These are phyloP conservation scores for Villa cingulata DNA, from an alignment of 2,888 invertebrate species.

Conservation along the genomic window DNA sequence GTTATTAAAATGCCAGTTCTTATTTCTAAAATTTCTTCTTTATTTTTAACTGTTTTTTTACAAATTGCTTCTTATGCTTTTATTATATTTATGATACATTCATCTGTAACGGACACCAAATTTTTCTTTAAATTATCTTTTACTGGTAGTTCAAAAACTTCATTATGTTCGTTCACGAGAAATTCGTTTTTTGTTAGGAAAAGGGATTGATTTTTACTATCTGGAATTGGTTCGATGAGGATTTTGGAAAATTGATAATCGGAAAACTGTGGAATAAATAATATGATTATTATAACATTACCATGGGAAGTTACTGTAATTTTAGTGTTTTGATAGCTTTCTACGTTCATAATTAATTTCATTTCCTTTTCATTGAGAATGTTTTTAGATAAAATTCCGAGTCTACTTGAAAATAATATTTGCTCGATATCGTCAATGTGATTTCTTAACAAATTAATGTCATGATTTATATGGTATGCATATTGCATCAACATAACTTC, in stretches of 20 bases:
- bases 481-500: slow-evolving; percentile 1
- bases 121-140: slow-evolving; percentile 1
- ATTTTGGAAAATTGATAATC: not conserved
- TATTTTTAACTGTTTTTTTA: not conserved
- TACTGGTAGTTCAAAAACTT: not conserved
- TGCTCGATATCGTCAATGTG: slow-evolving; percentile 5
- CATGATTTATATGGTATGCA: not conserved
- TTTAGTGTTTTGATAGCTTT: slow-evolving; percentile 7
- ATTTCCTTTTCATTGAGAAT: slow-evolving; percentile 6
- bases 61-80: not conserved
- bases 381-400: slow-evolving; percentile 7
- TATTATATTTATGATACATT: not conserved
- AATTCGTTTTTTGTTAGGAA: not conserved
- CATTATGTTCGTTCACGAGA: not conserved
- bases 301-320: slow-evolving; percentile 4
- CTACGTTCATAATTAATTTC: slow-evolving; percentile 3
- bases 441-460: slow-evolving; percentile 3
- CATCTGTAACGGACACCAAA: not conserved
- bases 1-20: not conserved
- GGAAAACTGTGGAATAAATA: slow-evolving; percentile 6
- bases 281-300: slow-evolving; percentile 4
- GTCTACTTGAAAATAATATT: slow-evolving; percentile 7
- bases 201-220: not conserved
- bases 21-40: not conserved
- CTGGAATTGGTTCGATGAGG: not conserved